Percentiles rank a stretch among this genome's conserved stretches.
Conservation (phyloP, 2,888 invertebrate species). For the Agriopis marginaria region DNA sequence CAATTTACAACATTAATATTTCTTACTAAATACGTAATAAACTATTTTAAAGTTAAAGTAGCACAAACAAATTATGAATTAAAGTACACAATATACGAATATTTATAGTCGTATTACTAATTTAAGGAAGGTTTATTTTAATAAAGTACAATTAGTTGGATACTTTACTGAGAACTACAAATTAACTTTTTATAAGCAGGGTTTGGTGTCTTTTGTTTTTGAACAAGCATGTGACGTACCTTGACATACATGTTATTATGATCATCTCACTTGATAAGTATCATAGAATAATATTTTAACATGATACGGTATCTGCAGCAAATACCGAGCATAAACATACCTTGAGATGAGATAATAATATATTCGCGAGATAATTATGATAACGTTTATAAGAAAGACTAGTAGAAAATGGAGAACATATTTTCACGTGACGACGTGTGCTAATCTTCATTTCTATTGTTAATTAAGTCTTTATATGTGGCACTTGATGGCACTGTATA, state of each 20-base stretch:
- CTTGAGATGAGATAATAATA: constrained; percentile 39
- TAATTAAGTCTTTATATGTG: constrained; percentile 41
- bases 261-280: background rate
- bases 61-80: background rate
- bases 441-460: constrained; percentile 43
- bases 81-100: background rate
- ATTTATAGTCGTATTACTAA: background rate
- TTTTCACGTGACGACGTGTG: constrained; percentile 49
- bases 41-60: background rate
- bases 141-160: background rate
- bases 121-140: constrained; percentile 1
- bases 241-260: constrained; percentile 4
- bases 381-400: constrained; percentile 40
- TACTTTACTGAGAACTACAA: background rate
- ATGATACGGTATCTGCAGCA: constrained; percentile 11
- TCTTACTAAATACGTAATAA: background rate
- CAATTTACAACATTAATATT: background rate
- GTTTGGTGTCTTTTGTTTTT: background rate
- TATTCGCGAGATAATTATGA: constrained; percentile 50
- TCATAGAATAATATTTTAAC: constrained; percentile 10
- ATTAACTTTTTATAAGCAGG: background rate
- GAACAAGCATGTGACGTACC: background rate
- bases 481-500: constrained; percentile 33
- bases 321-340: constrained; percentile 19
- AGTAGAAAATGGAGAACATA: constrained; percentile 46